Base-by-base conservation (phyloP, 1,140 invertebrate genomes). In the Spodoptera frugiperda region DNA sequence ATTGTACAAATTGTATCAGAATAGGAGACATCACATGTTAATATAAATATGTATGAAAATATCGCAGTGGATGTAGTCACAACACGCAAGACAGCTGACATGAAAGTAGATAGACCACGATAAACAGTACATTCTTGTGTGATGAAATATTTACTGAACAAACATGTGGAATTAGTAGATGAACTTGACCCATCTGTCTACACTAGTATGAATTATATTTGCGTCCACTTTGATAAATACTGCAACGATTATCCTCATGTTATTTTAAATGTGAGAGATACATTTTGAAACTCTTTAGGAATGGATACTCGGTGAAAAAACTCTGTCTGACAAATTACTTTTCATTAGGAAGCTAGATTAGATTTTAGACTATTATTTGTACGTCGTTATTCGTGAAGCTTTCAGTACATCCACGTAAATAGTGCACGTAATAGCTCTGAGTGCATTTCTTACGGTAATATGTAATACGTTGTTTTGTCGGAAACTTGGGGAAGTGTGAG, bases 1-100 rank as follows among this genome's bases (percentile, higher is more conserved):
- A 61, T 61, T 61, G 57, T 44, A 61, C 30, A 61, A 44, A 59
- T 1, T 2, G 15, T 2, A 6, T n/a, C 2, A 5, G n/a, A 39
- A n/a, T 14, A 61, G 3, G 9, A 61, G 17, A 61, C 33, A n/a
- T 44, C 44, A 33, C 33, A 61, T 39, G 19, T 55, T 12, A 57
- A 30, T 57, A 30, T 39, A 59, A 59, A 39, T 39, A 59, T 59
- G 14, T 39, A 15, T 61, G 30, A 61, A 61, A 61, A 61, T 33
- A 61, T 17, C 30, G 8, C 39, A 10, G 17, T 61, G 39, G 44
- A 61, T 61, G 57, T 59, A 61, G 33, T 17, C 57, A 61, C 57
- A 61, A 61, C n/a, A 44, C 17, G 11, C 6, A 44, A 44, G 33
- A 44, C 15, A 44, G 30, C 57, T 33, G 57, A 44, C 57, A 61